Percentiles rank a stretch among this genome's conserved stretches.
Evolutionary conservation across 2,113 vertebrate genomes (phyloP).

Genomic region (Anseranas semipalmata): DNA sequence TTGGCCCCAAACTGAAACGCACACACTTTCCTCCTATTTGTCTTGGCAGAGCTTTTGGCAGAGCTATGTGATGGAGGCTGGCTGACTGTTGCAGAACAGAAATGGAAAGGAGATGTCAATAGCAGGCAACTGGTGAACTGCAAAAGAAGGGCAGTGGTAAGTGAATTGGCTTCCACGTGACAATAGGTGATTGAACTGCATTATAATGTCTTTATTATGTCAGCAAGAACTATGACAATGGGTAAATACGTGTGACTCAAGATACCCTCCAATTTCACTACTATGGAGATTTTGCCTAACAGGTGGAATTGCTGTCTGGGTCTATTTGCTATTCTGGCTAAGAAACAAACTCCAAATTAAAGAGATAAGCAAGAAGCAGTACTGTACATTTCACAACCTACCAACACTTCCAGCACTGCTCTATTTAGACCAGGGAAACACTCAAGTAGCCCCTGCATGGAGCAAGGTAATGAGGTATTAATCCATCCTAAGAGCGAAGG

Average conservation of each 20-base stretch:
- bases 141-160: background rate
- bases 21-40: slow-evolving; percentile 11
- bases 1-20: slow-evolving; percentile 25
- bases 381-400: background rate
- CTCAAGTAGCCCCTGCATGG: background rate
- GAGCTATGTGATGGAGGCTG: slow-evolving; percentile 41
- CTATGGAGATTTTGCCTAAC: background rate
- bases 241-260: background rate
- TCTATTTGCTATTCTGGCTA: background rate
- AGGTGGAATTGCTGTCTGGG: background rate
- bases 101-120: slow-evolving; percentile 21
- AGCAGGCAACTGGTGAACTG: background rate
- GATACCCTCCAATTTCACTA: background rate
- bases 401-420: background rate
- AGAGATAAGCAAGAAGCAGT: background rate
- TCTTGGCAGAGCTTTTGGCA: slow-evolving; percentile 61
- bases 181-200: background rate
- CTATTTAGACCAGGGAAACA: background rate
- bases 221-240: background rate
- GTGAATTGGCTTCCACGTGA: background rate
- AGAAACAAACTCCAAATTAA: background rate
- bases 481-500: background rate
- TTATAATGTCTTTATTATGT: background rate
- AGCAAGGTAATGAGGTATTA: background rate
- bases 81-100: slow-evolving; percentile 13